These are phyloP conservation scores for Catostomus latipinnis DNA, from an alignment of 2,797 vertebrate species.

Conservation along the genomic window DNA sequence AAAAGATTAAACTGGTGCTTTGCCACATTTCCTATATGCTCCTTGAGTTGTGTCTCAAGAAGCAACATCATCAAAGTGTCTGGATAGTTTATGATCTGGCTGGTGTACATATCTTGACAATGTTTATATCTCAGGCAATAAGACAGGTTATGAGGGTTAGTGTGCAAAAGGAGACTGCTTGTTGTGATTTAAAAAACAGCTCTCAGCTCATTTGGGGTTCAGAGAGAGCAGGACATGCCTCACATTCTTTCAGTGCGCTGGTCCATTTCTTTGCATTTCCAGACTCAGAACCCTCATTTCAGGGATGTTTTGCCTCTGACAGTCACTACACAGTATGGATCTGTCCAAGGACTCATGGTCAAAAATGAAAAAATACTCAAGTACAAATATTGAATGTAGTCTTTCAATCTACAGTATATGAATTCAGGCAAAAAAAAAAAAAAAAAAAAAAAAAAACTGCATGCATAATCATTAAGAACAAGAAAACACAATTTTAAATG, in stretches of 20 bases:
- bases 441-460: no score
- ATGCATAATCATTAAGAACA: no score
- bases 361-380: background rate
- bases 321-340: background rate
- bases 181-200: slow-evolving; percentile 51
- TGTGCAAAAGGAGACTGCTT: slow-evolving; percentile 23
- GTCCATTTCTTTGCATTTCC: slow-evolving; percentile 71
- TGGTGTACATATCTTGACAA: slow-evolving; percentile 4
- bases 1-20: slow-evolving; percentile 6
- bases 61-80: background rate
- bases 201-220: slow-evolving; percentile 34
- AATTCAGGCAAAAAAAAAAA: no score
- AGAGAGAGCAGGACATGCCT: slow-evolving; percentile 69
- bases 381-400: no score
- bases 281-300: slow-evolving; percentile 55
- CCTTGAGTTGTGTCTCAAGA: slow-evolving; percentile 1
- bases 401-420: no score
- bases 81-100: background rate
- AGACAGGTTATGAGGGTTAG: background rate
- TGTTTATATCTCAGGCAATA: slow-evolving; percentile 1
- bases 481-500: no score
- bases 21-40: slow-evolving; percentile 9
- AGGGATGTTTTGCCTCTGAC: slow-evolving; percentile 55
- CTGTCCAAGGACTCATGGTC: background rate
- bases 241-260: slow-evolving; percentile 73